Percentiles rank a stretch among this genome's conserved stretches.
These are phyloP conservation scores for Pempheris klunzingeri DNA, from an alignment of 2,797 vertebrate genomes.

Conservation along the genomic window DNA sequence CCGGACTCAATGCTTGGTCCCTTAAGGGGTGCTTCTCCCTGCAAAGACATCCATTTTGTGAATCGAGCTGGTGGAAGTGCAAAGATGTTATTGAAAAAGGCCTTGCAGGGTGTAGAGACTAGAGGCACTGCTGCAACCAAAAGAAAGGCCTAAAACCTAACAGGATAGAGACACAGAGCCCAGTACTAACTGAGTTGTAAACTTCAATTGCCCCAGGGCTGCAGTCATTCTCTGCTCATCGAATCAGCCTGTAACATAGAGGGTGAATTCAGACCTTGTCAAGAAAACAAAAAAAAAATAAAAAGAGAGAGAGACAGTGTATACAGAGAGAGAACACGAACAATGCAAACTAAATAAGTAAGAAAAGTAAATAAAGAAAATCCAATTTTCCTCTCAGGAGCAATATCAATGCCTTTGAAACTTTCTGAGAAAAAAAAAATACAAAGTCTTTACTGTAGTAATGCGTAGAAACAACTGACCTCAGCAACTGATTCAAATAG, in stretches of 20 bases:
- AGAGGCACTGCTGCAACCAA: slow-evolving; percentile 32
- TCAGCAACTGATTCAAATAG: slow-evolving; percentile 23
- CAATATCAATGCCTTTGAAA: slow-evolving; percentile 55
- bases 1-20: slow-evolving; percentile 7
- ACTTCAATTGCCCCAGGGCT: slow-evolving; percentile 66
- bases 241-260: slow-evolving; percentile 63
- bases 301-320: neutral
- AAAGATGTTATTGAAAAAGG: slow-evolving; percentile 38
- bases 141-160: slow-evolving; percentile 52
- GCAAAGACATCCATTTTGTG: slow-evolving; percentile 69
- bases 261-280: slow-evolving; percentile 56
- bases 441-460: neutral
- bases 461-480: slow-evolving; percentile 19
- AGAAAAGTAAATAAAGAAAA: slow-evolving; percentile 44
- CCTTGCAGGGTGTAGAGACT: slow-evolving; percentile 22
- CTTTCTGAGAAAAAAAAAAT: slow-evolving; percentile 24
- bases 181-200: slow-evolving; percentile 73
- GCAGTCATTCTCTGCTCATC: slow-evolving; percentile 64
- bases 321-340: neutral
- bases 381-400: slow-evolving; percentile 51
- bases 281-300: slow-evolving; percentile 23
- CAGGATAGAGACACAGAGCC: slow-evolving; percentile 56
- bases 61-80: slow-evolving; percentile 43
- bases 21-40: slow-evolving; percentile 25
- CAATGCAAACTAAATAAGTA: slow-evolving; percentile 50